Percentiles rank a stretch among this genome's conserved stretches.
phyloP scores from a whole-genome alignment of 1,140 invertebrate genomes.

The Teleogryllus occipitalis region DNA sequence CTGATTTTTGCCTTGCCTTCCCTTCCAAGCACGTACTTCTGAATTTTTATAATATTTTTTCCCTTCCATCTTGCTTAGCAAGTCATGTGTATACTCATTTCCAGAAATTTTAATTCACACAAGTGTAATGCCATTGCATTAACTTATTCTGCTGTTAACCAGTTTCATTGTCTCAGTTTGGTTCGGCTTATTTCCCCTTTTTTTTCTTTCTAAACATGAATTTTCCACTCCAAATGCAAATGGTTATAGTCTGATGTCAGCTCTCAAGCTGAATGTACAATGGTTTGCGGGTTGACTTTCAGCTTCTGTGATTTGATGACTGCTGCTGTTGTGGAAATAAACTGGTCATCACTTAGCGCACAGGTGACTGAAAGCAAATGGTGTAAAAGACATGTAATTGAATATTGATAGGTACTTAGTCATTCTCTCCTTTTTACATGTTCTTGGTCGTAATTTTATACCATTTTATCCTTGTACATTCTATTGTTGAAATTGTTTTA shows the following conservation, averaged over 20 bases:
- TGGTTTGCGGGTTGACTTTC: background rate
- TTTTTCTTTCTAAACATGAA: no score
- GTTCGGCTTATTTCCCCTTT: no score
- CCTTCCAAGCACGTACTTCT: no score
- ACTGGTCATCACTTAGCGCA: background rate
- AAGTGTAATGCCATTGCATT: no score
- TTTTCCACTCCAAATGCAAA: no score
- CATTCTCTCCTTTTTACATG: background rate
- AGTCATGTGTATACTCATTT: no score
- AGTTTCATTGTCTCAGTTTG: no score
- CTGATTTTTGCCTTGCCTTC: no score
- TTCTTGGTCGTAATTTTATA: background rate
- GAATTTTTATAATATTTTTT: no score
- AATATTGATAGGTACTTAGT: slow-evolving; percentile 5
- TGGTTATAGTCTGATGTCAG: background rate
- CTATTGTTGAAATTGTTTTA: slow-evolving; percentile 2
- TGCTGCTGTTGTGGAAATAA: background rate
- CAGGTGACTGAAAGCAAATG: background rate
- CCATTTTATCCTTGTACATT: background rate
- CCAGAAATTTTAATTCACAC: no score
- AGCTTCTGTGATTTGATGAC: slow-evolving; percentile 4
- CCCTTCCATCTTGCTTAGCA: no score
- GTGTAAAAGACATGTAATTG: background rate
- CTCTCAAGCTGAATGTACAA: background rate
- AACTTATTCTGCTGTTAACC: no score